A percentile compares a stretch with the other conserved stretches of the same genome.
phyloP scores from a whole-genome alignment of 1,140 invertebrate species.

The Pentalonia nigronervosa region DNA sequence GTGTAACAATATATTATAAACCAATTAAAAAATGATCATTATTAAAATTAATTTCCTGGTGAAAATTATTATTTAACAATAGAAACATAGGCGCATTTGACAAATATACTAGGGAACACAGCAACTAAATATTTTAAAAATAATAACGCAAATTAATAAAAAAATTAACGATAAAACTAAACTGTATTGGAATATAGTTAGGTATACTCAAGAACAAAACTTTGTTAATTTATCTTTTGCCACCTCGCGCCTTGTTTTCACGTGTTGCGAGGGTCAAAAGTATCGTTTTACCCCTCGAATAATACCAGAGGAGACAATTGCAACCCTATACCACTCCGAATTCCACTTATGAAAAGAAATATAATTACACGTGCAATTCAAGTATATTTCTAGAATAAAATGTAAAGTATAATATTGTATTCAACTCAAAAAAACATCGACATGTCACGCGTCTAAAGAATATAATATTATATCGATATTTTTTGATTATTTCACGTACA shows the following conservation, averaged over 20 bases:
- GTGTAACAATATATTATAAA: background rate
- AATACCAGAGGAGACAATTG: background rate
- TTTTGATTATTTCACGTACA: background rate
- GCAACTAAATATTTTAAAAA: background rate
- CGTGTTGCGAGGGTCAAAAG: background rate
- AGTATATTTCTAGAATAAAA: background rate
- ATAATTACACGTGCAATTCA: background rate
- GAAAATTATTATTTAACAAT: background rate
- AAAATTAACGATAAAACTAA: background rate
- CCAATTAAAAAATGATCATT: background rate
- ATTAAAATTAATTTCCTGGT: background rate
- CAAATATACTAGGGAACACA: background rate
- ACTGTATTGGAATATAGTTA: background rate
- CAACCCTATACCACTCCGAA: background rate
- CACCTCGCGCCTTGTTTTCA: background rate
- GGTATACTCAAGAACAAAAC: background rate
- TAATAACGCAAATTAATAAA: background rate
- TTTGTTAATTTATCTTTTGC: background rate
- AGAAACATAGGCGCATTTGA: background rate
- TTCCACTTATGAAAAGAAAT: background rate
- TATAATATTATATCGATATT: background rate
- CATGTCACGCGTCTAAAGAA: background rate
- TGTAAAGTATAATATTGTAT: background rate
- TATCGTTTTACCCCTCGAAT: background rate
- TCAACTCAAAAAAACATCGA: background rate